These are phyloP conservation scores for Drosophila tsacasi DNA, from an alignment of 1,140 invertebrate genomes.

Conservation along the genomic window DNA sequence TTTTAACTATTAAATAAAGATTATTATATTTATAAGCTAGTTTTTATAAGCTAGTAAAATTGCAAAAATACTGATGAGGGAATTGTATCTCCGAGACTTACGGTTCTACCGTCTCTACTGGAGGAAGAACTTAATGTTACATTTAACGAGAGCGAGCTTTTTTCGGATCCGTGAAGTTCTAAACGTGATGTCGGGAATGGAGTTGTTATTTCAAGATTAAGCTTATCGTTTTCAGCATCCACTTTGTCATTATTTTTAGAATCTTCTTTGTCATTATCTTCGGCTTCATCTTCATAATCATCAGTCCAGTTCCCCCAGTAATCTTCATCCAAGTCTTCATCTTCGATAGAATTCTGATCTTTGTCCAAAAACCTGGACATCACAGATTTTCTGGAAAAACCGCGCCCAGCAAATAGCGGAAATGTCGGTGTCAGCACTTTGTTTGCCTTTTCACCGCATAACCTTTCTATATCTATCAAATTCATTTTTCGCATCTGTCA, in stretches of 20 bases:
- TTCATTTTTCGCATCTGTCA: conserved; percentile 28
- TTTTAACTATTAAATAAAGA: no score
- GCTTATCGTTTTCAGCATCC: not conserved
- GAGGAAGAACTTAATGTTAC: not conserved
- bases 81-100: conserved; percentile 1
- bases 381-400: not conserved
- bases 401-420: not conserved
- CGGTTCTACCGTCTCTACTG: not conserved
- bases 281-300: not conserved
- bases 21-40: not conserved
- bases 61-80: not conserved
- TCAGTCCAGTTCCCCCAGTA: conserved; percentile 2
- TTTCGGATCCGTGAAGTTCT: not conserved
- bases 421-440: not conserved
- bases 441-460: conserved; percentile 1
- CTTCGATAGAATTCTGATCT: not conserved
- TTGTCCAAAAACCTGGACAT: not conserved
- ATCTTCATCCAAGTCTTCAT: not conserved
- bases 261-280: not conserved
- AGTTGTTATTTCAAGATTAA: not conserved
- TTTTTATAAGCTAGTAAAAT: no score
- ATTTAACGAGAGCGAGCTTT: no score
- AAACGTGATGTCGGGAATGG: not conserved
- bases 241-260: not conserved
- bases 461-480: conserved; percentile 23